Conservation (phyloP, 2,888 invertebrate species). For the Agonopterix heracliana region DNA sequence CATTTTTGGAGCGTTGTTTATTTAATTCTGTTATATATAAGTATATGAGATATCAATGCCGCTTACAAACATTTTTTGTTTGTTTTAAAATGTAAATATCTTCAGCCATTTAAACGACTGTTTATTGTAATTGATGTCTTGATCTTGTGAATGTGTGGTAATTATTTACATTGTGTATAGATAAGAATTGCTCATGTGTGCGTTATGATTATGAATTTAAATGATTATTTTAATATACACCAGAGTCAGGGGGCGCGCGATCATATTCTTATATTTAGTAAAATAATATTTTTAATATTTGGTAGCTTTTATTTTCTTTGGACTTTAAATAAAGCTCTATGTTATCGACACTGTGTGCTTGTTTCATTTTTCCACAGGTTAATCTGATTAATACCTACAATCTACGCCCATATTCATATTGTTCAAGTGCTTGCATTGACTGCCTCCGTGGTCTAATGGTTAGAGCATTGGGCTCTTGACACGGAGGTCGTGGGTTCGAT, state of each 20-base stretch:
- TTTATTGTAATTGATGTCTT: neutral
- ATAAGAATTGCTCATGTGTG: neutral
- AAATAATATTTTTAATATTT: conserved; percentile 18
- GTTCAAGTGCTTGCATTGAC: too few relatives aligned
- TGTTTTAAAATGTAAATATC: too few relatives aligned
- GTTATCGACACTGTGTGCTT: conserved; percentile 23
- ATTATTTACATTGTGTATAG: neutral
- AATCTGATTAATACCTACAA: neutral
- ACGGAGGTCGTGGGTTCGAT: too few relatives aligned
- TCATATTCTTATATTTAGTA: conserved; percentile 8
- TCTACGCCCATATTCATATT: too few relatives aligned
- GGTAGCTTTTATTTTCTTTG: conserved; percentile 31
- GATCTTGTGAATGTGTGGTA: neutral
- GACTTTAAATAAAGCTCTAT: conserved; percentile 45
- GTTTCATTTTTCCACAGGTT: conserved; percentile 14
- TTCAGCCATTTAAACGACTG: too few relatives aligned
- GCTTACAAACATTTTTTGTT: too few relatives aligned
- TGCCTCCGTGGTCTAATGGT: too few relatives aligned
- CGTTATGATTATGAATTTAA: conserved; percentile 1
- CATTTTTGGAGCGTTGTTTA: too few relatives aligned
- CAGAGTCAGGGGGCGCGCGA: neutral
- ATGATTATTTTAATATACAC: neutral
- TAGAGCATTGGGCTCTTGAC: too few relatives aligned
- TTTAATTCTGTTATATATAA: too few relatives aligned
- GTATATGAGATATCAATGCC: too few relatives aligned